Percentiles rank a stretch among this genome's conserved stretches.
phyloP scores from a whole-genome alignment of 2,113 vertebrate species.

The Chrysemys picta region DNA sequence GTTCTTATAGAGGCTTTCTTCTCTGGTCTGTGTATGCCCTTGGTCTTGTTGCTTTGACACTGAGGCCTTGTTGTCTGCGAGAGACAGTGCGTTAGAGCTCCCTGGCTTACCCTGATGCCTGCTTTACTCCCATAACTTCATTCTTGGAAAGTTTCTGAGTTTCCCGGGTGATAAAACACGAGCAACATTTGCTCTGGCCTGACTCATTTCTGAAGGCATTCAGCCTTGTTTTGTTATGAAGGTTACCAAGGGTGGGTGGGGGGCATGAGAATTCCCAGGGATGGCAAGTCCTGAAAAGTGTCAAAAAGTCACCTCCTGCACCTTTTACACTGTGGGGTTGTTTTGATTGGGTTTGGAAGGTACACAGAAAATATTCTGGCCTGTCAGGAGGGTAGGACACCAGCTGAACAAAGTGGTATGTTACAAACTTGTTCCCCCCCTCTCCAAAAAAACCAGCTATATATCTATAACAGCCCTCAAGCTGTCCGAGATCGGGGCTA shows the following conservation, averaged over 20 bases:
- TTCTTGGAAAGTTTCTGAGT: conserved; percentile 83
- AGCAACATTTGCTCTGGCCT: conserved; percentile 72
- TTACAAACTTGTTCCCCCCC: neutral
- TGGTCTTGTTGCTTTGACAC: conserved; percentile 77
- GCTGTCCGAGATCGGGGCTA: neutral
- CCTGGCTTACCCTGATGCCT: conserved; percentile 41
- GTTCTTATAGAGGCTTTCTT: conserved; percentile 47
- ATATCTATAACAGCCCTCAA: neutral
- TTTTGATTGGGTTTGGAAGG: conserved; percentile 27
- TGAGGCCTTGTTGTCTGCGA: conserved; percentile 75
- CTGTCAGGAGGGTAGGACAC: neutral
- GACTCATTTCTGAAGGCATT: conserved; percentile 71
- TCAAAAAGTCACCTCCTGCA: conserved; percentile 35
- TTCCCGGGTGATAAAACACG: conserved; percentile 81
- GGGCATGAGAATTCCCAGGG: conserved; percentile 77
- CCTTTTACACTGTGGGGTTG: neutral
- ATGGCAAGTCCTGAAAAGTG: conserved; percentile 41
- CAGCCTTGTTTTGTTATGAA: conserved; percentile 74
- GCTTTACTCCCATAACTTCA: conserved; percentile 72
- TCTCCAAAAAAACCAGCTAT: neutral
- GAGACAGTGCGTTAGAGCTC: conserved; percentile 70
- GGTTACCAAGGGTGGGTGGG: conserved; percentile 73
- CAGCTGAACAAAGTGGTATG: neutral
- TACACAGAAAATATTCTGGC: neutral
- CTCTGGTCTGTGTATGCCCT: conserved; percentile 45